These are phyloP conservation scores for Lepidonotus clava DNA, from an alignment of 2,888 invertebrate genomes.

Conservation along the genomic window DNA sequence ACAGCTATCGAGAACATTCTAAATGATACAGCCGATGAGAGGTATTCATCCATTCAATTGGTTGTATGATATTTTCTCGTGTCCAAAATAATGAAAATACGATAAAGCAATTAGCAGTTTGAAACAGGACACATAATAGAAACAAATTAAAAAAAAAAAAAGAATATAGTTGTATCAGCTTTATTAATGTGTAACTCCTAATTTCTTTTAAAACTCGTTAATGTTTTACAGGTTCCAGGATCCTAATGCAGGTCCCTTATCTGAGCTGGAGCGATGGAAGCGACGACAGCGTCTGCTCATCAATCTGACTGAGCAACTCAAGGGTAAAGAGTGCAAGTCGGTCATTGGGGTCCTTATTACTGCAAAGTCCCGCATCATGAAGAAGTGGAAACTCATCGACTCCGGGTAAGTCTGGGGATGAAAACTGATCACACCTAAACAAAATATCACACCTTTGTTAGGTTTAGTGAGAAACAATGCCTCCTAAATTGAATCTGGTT, in stretches of 20 bases:
- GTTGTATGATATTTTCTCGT: no score
- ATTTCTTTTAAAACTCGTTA: no score
- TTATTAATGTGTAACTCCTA: no score
- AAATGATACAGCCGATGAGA: constrained; percentile 77
- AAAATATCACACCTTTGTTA: no score
- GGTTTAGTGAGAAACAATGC: no score
- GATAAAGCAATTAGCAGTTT: no score
- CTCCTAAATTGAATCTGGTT: no score
- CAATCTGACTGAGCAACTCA: constrained; percentile 80
- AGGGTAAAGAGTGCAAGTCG: constrained; percentile 80
- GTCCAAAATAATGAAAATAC: neutral
- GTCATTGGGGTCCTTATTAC: constrained; percentile 80
- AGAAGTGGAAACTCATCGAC: constrained; percentile 80
- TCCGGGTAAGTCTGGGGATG: constrained; percentile 71
- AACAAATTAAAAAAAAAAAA: no score
- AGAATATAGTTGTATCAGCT: no score
- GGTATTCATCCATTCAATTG: no score
- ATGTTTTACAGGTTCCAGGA: constrained; percentile 64
- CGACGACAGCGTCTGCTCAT: constrained; percentile 78
- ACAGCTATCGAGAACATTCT: constrained; percentile 78
- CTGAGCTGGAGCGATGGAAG: constrained; percentile 79
- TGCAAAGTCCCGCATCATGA: constrained; percentile 79
- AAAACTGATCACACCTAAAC: no score
- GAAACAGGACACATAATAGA: no score
- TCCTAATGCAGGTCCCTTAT: constrained; percentile 79